Evolutionary conservation across 2,888 invertebrate species (phyloP), one percentile per base, ranked within the genome.

Genomic region (Villa cingulata): DNA sequence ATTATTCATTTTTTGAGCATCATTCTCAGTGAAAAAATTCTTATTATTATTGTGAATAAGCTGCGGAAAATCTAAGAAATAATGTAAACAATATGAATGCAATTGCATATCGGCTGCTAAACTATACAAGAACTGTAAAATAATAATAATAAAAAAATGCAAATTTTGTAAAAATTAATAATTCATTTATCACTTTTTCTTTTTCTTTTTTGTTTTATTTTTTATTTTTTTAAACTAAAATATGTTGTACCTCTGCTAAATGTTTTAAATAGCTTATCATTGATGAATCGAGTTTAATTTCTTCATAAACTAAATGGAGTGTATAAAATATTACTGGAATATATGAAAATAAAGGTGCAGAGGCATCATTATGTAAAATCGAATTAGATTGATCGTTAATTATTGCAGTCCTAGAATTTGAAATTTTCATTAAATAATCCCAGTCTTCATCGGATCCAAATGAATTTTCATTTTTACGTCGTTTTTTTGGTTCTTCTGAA

Each of bases 251-350:
- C 58, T 72, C 71, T 0, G 81, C 84, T 37, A 94, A 61, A 0
- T 80, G 73, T 46, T 77, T 74, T 51, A 88, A 64, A 55, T 83
- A 80, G 48, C 78, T 78, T 41, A 76, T 74, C 54, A 84, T 69
- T 0, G 86, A 70, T 0, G 78, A 75, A 58, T 89, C 85, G 48
- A 94, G 65, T 62, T 94, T 94, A 5, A 89, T 72, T 61, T 94
- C 92, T 73, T 95, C 94, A 59, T 94, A 94, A 0, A 92, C 74
- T 29, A 95, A 71, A 70, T 95, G 95, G 34, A 95, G 72, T 0
- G 85, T 76, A 62, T 81, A 88, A 48, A 91, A 74, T 29, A 92
- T 74, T 45, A 84, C 74, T 7, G 85, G 75, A 14, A 86, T 76
- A 57, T 83, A 79, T 0, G 80, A 75, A 57, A 86, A 90, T 3